A percentile compares a stretch with the other conserved stretches of the same genome.
phyloP scores from a whole-genome alignment of 2,113 vertebrate species.

The Proterorhinus semilunaris region DNA sequence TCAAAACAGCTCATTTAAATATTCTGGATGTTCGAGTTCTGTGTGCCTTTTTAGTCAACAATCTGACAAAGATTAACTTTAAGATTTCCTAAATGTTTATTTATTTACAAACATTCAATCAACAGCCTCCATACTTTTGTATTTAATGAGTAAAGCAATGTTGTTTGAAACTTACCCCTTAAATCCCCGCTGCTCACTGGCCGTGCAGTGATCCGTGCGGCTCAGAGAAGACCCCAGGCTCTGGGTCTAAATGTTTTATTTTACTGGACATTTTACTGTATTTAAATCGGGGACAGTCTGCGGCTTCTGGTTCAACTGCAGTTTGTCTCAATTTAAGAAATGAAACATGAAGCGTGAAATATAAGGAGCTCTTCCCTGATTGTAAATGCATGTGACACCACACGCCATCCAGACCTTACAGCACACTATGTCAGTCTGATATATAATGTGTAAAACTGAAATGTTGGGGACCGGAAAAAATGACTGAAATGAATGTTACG shows the following conservation, averaged over 20 bases:
- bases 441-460: no score
- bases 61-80: no score
- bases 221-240: not conserved
- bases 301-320: slow-evolving; percentile 10
- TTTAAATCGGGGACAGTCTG: slow-evolving; percentile 4
- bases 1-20: no score
- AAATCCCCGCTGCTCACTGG: not conserved
- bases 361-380: slow-evolving; percentile 1
- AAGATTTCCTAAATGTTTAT: no score
- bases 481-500: no score
- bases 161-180: not conserved
- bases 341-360: slow-evolving; percentile 12
- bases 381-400: not conserved
- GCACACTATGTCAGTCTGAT: no score
- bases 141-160: not conserved
- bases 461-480: no score
- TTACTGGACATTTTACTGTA: not conserved
- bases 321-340: slow-evolving; percentile 12
- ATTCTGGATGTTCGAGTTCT: no score
- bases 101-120: no score
- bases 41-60: no score
- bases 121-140: not conserved
- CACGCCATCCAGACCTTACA: not conserved
- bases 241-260: not conserved
- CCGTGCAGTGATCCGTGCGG: not conserved